phyloP scores from a whole-genome alignment of 2,113 vertebrate genomes.

The Sciurus niger region DNA sequence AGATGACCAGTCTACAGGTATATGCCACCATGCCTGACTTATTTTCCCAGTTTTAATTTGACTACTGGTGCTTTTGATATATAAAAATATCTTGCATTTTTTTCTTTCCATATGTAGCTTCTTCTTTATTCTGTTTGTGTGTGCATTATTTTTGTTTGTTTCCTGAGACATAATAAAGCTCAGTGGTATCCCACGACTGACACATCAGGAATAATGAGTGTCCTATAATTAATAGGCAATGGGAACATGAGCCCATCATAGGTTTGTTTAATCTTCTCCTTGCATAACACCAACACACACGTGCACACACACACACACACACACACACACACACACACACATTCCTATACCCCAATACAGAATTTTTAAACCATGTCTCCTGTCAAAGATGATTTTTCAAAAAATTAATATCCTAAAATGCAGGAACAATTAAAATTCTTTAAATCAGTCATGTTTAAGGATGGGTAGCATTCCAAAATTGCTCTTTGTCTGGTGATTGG shows the following conservation, averaged over 20 bases:
- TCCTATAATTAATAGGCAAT: neutral
- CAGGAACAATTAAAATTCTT: neutral
- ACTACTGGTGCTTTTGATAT: too few relatives aligned
- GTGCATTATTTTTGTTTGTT: neutral
- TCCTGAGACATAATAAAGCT: neutral
- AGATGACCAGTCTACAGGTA: too few relatives aligned
- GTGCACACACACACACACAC: neutral
- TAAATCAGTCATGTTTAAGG: neutral
- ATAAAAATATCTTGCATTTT: too few relatives aligned
- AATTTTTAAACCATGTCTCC: too few relatives aligned
- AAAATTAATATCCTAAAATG: neutral
- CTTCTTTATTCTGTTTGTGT: neutral
- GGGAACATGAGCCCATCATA: neutral
- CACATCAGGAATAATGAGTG: too few relatives aligned
- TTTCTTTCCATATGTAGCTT: too few relatives aligned
- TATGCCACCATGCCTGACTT: too few relatives aligned
- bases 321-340: too few relatives aligned
- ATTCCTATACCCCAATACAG: too few relatives aligned
- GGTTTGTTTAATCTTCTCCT: neutral
- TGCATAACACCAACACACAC: neutral
- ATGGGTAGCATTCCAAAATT: neutral
- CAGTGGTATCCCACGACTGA: neutral
- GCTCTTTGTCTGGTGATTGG: neutral
- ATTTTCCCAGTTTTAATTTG: too few relatives aligned
- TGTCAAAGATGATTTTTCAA: too few relatives aligned